These are phyloP conservation scores for Callopanchax toddi DNA, from an alignment of 2,113 vertebrate genomes.

Conservation along the genomic window DNA sequence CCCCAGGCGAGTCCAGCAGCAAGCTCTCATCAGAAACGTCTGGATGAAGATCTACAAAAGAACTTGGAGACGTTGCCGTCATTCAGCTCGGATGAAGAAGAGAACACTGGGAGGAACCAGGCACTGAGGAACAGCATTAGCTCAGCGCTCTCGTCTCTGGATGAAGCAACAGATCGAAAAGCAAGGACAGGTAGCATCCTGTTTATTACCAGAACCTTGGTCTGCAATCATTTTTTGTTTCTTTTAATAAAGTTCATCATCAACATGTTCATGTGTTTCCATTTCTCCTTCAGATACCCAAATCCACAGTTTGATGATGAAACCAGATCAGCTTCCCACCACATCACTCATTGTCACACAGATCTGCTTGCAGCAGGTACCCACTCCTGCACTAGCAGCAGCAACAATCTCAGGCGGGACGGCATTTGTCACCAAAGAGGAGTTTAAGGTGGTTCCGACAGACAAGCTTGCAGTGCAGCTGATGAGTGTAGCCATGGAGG, in stretches of 20 bases:
- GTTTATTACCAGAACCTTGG: not conserved
- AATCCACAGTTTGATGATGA: constrained; percentile 60
- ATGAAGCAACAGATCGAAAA: constrained; percentile 88
- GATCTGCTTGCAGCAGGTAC: constrained; percentile 63
- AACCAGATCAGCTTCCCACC: constrained; percentile 77
- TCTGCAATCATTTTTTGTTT: not conserved
- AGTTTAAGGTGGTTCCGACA: constrained; percentile 73
- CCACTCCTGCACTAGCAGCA: constrained; percentile 65
- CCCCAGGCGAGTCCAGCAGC: constrained; percentile 74
- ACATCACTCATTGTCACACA: constrained; percentile 63
- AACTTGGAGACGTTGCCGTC: constrained; percentile 91
- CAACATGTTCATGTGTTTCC: not conserved
- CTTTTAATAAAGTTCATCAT: not conserved
- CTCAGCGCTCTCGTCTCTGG: constrained; percentile 86
- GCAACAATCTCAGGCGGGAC: constrained; percentile 11
- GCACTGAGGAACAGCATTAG: constrained; percentile 91
- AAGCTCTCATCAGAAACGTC: constrained; percentile 84
- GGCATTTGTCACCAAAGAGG: constrained; percentile 43
- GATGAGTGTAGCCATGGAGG: constrained; percentile 89
- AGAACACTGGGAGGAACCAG: constrained; percentile 88
- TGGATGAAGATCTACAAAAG: constrained; percentile 88
- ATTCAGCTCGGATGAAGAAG: constrained; percentile 96
- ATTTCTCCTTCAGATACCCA: constrained; percentile 62
- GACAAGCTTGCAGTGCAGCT: constrained; percentile 84
- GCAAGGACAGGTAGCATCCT: constrained; percentile 82